phyloP scores from a whole-genome alignment of 2,113 vertebrate genomes.

The Istiophorus platypterus region DNA sequence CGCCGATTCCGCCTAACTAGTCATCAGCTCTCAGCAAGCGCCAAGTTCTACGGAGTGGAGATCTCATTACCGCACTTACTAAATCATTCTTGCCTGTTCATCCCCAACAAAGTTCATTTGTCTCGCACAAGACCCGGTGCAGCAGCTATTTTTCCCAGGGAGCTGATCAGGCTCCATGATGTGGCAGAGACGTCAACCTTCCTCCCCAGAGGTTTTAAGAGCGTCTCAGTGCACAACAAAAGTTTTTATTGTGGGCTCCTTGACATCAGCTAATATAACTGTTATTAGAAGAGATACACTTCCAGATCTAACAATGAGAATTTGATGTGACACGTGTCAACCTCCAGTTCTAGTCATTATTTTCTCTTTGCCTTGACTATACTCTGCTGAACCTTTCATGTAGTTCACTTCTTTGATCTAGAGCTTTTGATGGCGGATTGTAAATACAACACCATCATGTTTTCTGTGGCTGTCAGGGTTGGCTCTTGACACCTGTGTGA shows the following conservation, averaged over 20 bases:
- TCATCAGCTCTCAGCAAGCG: conserved; percentile 35
- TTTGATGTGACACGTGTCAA: conserved; percentile 60
- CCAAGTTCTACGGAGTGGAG: conserved; percentile 6
- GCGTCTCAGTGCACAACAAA: conserved; percentile 23
- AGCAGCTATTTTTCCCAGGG: conserved; percentile 17
- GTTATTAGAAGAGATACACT: conserved; percentile 51
- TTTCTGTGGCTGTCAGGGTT: conserved; percentile 63
- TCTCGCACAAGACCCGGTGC: conserved; percentile 20
- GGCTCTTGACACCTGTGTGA: conserved; percentile 57
- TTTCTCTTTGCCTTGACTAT: conserved; percentile 58
- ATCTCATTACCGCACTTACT: conserved; percentile 48
- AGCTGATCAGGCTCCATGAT: conserved; percentile 2
- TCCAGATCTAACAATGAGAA: conserved; percentile 49
- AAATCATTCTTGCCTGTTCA: conserved; percentile 48
- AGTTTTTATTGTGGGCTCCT: conserved; percentile 6
- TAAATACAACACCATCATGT: conserved; percentile 54
- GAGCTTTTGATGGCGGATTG: conserved; percentile 63
- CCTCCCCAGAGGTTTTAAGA: conserved; percentile 39
- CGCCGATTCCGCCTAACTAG: conserved; percentile 34
- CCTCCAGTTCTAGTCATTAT: conserved; percentile 68
- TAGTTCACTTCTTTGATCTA: conserved; percentile 59
- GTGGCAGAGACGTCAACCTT: conserved; percentile 6
- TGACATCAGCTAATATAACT: conserved; percentile 52
- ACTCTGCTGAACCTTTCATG: conserved; percentile 60
- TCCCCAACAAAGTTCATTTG: conserved; percentile 47